Conservation (phyloP, 2,797 vertebrate species). For the Xiphorhynchus erythropygius region DNA sequence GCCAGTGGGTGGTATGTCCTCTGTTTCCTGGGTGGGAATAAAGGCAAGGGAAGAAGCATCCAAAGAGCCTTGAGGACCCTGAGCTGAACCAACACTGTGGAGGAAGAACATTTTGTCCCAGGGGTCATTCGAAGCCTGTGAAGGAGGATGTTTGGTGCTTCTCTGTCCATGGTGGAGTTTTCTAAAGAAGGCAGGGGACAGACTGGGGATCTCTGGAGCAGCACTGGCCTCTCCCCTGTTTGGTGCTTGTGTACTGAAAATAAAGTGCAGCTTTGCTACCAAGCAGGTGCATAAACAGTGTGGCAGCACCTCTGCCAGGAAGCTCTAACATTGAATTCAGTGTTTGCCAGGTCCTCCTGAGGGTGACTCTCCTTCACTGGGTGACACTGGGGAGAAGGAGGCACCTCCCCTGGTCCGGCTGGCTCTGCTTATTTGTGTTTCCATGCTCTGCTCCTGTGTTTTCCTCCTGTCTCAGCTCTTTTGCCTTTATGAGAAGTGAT, state of each 20-base stretch:
- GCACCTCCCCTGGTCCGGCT: rapidly evolving
- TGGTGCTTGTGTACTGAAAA: neutral
- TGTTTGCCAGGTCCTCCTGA: neutral
- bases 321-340: neutral
- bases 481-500: neutral
- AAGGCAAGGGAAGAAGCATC: neutral
- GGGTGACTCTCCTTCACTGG: neutral
- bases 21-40: neutral
- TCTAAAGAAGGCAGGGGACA: neutral
- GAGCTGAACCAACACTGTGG: neutral
- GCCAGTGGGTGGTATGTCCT: neutral
- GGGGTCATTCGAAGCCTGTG: neutral
- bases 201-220: neutral
- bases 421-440: neutral
- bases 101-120: neutral
- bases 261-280: neutral
- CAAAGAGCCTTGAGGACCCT: neutral
- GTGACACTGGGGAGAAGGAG: neutral
- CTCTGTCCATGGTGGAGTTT: neutral
- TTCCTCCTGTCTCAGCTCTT: neutral
- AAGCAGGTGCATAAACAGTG: neutral
- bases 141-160: neutral
- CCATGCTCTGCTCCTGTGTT: neutral
- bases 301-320: neutral
- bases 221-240: neutral